phyloP scores from a whole-genome alignment of 2,113 vertebrate species.

The Podilymbus podiceps region DNA sequence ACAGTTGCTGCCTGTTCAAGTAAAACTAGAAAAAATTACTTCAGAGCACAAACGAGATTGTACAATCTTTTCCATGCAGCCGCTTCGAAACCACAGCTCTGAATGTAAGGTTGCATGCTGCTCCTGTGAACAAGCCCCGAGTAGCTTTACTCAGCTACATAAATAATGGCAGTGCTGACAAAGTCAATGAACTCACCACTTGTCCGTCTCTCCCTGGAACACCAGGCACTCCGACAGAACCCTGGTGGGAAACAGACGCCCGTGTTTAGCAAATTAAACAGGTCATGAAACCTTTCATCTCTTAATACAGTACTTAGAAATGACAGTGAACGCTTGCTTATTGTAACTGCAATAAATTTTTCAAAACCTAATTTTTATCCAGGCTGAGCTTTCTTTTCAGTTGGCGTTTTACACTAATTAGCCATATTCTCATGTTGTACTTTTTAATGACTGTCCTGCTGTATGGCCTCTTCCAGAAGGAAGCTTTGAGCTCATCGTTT shows the following conservation, averaged over 20 bases:
- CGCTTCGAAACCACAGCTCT: neutral
- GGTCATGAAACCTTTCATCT: conserved; percentile 11
- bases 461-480: neutral
- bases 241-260: conserved; percentile 72
- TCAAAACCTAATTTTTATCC: neutral
- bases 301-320: neutral
- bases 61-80: neutral
- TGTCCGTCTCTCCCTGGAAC: conserved; percentile 85
- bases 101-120: neutral
- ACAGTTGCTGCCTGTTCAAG: neutral
- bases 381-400: neutral
- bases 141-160: neutral
- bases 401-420: neutral
- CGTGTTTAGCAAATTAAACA: conserved; percentile 38
- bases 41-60: neutral
- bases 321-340: neutral
- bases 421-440: neutral
- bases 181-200: conserved; percentile 81
- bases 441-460: neutral
- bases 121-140: neutral
- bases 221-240: conserved; percentile 84
- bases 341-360: neutral
- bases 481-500: neutral
- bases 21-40: neutral
- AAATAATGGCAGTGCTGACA: neutral